Evolutionary conservation across 2,888 invertebrate genomes (phyloP).

Genomic region (Pseudococcus longispinus): DNA sequence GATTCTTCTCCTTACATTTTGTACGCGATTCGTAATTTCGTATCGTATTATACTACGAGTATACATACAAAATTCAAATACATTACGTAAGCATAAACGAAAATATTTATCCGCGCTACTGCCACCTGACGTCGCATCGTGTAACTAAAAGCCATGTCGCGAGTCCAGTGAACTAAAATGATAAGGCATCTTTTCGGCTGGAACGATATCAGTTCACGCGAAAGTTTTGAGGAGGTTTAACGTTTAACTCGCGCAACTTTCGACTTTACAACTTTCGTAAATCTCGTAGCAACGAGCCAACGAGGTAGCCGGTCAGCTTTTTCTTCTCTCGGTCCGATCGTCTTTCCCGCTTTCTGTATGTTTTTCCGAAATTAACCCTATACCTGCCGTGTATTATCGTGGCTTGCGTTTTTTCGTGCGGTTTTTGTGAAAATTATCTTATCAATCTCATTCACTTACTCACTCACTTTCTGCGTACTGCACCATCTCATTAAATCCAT

Average conservation of each 20-base stretch:
- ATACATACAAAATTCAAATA: too few relatives aligned
- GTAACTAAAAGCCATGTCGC: not conserved
- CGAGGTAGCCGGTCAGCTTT: not conserved
- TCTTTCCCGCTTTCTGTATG: not conserved
- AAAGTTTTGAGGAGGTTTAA: not conserved
- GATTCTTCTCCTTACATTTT: too few relatives aligned
- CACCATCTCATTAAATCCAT: too few relatives aligned
- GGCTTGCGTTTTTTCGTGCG: too few relatives aligned
- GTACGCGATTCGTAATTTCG: too few relatives aligned
- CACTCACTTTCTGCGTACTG: too few relatives aligned
- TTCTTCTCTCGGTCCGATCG: not conserved
- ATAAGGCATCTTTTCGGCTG: slow-evolving; percentile 30
- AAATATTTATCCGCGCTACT: not conserved
- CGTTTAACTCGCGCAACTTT: not conserved
- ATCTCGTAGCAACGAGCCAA: not conserved
- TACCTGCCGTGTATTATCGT: too few relatives aligned
- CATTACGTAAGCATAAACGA: not conserved
- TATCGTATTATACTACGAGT: too few relatives aligned
- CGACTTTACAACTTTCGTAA: not conserved
- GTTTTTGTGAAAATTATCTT: too few relatives aligned
- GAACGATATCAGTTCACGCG: slow-evolving; percentile 37
- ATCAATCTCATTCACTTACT: too few relatives aligned
- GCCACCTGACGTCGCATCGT: not conserved
- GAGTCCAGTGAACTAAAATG: slow-evolving; percentile 35
- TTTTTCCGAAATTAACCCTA: not conserved